Percentiles rank a stretch among this genome's conserved stretches.
phyloP scores from a whole-genome alignment of 2,888 invertebrate species.

The Lingula anatina region DNA sequence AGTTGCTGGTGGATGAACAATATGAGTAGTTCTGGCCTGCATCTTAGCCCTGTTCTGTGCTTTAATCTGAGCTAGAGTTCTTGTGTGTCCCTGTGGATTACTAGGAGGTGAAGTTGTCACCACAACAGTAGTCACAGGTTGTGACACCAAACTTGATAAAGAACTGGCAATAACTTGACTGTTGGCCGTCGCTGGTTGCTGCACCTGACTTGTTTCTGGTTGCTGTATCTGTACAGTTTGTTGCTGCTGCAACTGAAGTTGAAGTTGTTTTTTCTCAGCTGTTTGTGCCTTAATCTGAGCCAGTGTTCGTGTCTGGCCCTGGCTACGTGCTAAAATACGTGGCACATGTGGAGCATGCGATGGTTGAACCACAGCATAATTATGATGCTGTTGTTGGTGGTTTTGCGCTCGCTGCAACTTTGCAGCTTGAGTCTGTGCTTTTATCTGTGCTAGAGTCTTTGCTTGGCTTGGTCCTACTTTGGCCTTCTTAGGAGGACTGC shows the following conservation, averaged over 20 bases:
- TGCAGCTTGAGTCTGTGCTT: slow-evolving; percentile 32
- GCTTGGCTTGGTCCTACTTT: neutral
- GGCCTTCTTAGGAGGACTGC: neutral
- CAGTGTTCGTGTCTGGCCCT: slow-evolving; percentile 34
- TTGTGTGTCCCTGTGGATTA: slow-evolving; percentile 24
- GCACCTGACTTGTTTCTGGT: too few relatives aligned
- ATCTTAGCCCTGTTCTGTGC: slow-evolving; percentile 19
- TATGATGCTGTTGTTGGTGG: neutral
- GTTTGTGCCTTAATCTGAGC: slow-evolving; percentile 48
- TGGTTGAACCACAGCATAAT: neutral
- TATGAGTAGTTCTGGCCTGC: neutral
- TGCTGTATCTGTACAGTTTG: neutral
- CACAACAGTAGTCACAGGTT: neutral
- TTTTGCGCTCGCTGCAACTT: slow-evolving; percentile 20
- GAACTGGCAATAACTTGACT: too few relatives aligned
- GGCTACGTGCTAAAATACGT: neutral
- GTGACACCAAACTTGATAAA: too few relatives aligned
- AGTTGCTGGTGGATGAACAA: neutral
- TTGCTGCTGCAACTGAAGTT: neutral
- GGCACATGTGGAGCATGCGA: too few relatives aligned
- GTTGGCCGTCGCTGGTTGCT: too few relatives aligned
- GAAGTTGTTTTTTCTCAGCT: neutral
- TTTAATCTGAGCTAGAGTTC: slow-evolving; percentile 42
- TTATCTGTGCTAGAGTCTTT: slow-evolving; percentile 32
- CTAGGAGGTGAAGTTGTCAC: too few relatives aligned